Base-by-base conservation (phyloP, 2,888 invertebrate genomes). In the Protophormia terraenovae region DNA sequence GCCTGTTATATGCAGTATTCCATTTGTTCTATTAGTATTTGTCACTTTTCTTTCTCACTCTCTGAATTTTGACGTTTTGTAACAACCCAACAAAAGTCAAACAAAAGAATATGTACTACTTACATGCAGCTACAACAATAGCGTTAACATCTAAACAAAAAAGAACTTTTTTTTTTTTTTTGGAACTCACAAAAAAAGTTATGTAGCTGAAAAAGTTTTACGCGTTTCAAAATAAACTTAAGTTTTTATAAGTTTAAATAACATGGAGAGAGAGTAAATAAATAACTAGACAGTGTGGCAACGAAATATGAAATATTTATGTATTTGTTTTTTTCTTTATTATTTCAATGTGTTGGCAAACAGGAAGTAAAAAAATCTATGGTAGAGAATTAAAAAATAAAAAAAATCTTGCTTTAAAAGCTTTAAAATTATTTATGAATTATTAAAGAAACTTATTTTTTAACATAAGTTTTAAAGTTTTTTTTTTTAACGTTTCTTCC, bases 221-320 rank as follows among this genome's bases (percentile, higher is more conserved):
- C 79, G 69, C 62, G 64, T 71, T 72, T 24, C 29, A 58, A 83
- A 72, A 64, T 58, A 75, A 83, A 67, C 14, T 78, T 83, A 67
- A n/a, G n/a, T 27, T 71, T 47, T 24, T 16, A 24, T 55, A 60
- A 47, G 16, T 67, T 50, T 50, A 55, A 58, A 45, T 67, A 67
- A 8, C 27, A 32, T 19, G 14, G 6, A 71, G 50, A 29, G 3
- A 41, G 16, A 53, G 62, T 53, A 71, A 62, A 71, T 79, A 71
- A 76, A 71, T 79, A 71, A 76, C 27, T 38, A 76, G 71, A 71
- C 71, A 78, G 50, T 45, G 35, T 64, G 71, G 71, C 79, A 79
- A 32, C 71, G 24, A 53, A 55, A 45, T 79, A 53, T 72, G 24
- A 72, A 62, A 71, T 41, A 71, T 62, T 71, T 41, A 47, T 64